Conservation (phyloP, 2,888 invertebrate species). For the Ptilodon capucinus region DNA sequence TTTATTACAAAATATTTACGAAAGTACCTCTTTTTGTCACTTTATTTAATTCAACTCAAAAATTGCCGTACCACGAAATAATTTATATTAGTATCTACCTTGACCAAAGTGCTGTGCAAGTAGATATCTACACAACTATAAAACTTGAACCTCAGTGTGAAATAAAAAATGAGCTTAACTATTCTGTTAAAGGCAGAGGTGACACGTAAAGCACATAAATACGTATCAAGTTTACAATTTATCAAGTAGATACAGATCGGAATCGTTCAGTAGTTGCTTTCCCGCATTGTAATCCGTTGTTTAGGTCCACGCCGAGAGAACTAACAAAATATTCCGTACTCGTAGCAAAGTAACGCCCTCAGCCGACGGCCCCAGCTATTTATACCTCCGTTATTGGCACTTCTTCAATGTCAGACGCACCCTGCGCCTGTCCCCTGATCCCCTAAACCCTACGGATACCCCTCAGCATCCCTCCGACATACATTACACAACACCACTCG, state of each 20-base stretch:
- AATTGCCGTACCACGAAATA: background rate
- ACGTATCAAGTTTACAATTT: constrained; percentile 62
- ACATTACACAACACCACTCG: constrained; percentile 75
- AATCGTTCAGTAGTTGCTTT: constrained; percentile 61
- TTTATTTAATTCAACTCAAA: too few relatives aligned
- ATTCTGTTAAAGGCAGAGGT: constrained; percentile 31
- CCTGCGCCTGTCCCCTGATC: constrained; percentile 72
- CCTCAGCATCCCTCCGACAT: constrained; percentile 64
- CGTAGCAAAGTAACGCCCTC: constrained; percentile 79
- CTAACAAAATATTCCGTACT: constrained; percentile 80
- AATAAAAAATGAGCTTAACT: background rate
- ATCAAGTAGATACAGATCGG: constrained; percentile 64
- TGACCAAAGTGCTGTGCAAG: background rate
- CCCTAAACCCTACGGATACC: constrained; percentile 61
- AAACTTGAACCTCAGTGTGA: background rate
- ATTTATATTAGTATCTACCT: background rate
- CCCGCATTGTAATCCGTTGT: constrained; percentile 80
- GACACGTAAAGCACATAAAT: constrained; percentile 57
- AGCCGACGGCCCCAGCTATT: constrained; percentile 75
- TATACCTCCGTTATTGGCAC: constrained; percentile 83
- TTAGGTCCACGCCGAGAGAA: constrained; percentile 62
- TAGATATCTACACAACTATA: too few relatives aligned
- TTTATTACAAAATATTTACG: too few relatives aligned
- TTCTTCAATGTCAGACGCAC: constrained; percentile 84
- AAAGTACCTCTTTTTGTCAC: too few relatives aligned